Conservation (phyloP, 2,797 vertebrate genomes). For the Sebastes oblongus region DNA sequence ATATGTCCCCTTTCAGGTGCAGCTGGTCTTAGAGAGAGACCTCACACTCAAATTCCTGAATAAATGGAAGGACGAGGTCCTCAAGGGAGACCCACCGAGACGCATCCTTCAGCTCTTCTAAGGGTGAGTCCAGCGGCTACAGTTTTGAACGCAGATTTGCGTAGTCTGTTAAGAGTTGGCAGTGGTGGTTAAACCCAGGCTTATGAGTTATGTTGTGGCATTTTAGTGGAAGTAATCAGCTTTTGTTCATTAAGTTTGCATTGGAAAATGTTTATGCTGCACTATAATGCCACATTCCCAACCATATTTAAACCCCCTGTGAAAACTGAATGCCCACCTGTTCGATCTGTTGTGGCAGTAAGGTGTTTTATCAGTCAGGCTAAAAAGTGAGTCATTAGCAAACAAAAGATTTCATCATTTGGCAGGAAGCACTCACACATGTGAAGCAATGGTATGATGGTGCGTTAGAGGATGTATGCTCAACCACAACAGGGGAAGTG, state of each 20-base stretch:
- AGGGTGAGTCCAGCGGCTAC: neutral
- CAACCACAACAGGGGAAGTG: slow-evolving; percentile 63
- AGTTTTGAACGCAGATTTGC: neutral
- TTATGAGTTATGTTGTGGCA: neutral
- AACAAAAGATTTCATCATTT: slow-evolving; percentile 12
- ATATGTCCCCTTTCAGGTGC: neutral
- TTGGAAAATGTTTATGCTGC: too few relatives aligned
- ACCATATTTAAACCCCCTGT: neutral
- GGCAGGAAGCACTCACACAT: slow-evolving; percentile 40
- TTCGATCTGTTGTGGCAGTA: neutral
- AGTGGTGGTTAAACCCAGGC: neutral
- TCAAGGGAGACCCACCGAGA: neutral
- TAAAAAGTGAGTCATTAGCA: neutral
- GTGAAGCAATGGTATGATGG: slow-evolving; percentile 42
- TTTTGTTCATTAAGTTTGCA: neutral
- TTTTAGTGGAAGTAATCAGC: neutral
- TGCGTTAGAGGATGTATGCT: slow-evolving; percentile 41
- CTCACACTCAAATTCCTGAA: neutral
- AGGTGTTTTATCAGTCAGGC: neutral
- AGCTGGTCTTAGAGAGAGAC: neutral
- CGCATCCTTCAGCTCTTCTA: neutral
- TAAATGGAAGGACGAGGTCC: neutral
- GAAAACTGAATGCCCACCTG: too few relatives aligned
- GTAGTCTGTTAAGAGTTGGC: neutral
- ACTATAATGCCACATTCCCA: too few relatives aligned